Evolutionary conservation across 2,113 vertebrate species (phyloP), one percentile per base, ranked within the genome.

Genomic region (Ctenomys sociabilis): DNA sequence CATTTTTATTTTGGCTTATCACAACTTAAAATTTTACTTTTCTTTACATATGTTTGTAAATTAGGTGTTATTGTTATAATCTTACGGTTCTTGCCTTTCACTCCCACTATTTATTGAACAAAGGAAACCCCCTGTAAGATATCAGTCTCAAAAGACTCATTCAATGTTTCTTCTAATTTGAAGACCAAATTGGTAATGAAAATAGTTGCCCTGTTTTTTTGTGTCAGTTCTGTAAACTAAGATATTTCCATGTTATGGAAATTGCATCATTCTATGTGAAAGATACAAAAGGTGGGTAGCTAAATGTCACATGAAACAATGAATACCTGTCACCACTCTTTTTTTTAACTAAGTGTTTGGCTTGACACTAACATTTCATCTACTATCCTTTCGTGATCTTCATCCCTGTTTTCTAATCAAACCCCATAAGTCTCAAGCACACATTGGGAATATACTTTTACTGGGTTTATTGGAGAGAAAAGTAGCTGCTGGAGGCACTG

Each of bases 1-100:
- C n/a, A 52, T 94, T 91, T 96, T 95, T n/a, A 28, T 96, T 91
- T 94, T 73, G 86, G 19, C 72, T 97, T 90, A 52, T 7, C 59
- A 45, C 75, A 70, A 88, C 61, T 16, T 91, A 89, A 94, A 89
- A 82, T 87, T 59, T 70, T 24, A 82, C 52, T 90, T 12, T 61
- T 94, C 78, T 91, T 96, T 93, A 90, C 5, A 3, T 75, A 21
- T 57, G 14, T 88, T 93, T 87, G 94, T 89, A 72, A 95, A 70
- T 92, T 75, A 61, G 43, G 43, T 63, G 2, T 43, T 64, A 9
- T 40, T 93, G 73, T 95, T 81, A 94, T 57, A 92, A n/a, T 82
- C 4, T 66, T 40, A 59, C 21, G 37, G 43, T 73, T 77, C 75
- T 91, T 80, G 59, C 59, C 28, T 21, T 83, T 95, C 81, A 43